Evolutionary conservation across 2,888 invertebrate species (phyloP), one percentile per base, ranked within the genome.

Genomic region (Drosophila fungiperda): DNA sequence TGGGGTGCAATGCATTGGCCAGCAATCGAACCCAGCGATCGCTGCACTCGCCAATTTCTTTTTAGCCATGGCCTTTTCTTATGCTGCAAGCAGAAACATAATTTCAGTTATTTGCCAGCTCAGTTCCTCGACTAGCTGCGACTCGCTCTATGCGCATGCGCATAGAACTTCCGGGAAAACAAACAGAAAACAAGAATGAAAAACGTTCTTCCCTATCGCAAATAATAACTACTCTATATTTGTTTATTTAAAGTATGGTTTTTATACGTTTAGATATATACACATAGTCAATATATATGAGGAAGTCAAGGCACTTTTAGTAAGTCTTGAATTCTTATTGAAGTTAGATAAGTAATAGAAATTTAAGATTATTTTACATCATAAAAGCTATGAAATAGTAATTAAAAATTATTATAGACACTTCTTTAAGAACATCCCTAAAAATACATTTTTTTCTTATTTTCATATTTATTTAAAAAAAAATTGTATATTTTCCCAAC

Each of bases 151-250:
- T 82, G 87, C 81, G 85, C 85, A 83, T 85, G 85, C 86, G 86
- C 88, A 86, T 83, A 85, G 88, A 86, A 84, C 84, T 87, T 84
- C 84, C 87, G 84, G 87, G 87, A 87, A 80, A 78, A 69, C 82
- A 77, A 81, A 67, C 49, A 63, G 68, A 57, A 69, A 76, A 76
- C 73, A 74, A 79, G 74, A 73, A 81, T 68, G 58, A 48, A 42
- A 54, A 64, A 36, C 23, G 17, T 2, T n/a, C 1, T 4, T 15
- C 29, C 61, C 4, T 1, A 45, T 32, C 12, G 23, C 62, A 63
- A 58, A 69, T 17, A 52, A 35, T 6, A 11, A 12, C 57, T 63
- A 45, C 78, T n/a, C 79, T 78, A 26, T 26, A 20, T 11, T n/a
- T 7, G 3, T 15, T 3, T 15, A 26, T 15, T 49, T 11, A 3